Evolutionary conservation across 1,140 invertebrate species (phyloP).

Genomic region (Doryteuthis pealeii): DNA sequence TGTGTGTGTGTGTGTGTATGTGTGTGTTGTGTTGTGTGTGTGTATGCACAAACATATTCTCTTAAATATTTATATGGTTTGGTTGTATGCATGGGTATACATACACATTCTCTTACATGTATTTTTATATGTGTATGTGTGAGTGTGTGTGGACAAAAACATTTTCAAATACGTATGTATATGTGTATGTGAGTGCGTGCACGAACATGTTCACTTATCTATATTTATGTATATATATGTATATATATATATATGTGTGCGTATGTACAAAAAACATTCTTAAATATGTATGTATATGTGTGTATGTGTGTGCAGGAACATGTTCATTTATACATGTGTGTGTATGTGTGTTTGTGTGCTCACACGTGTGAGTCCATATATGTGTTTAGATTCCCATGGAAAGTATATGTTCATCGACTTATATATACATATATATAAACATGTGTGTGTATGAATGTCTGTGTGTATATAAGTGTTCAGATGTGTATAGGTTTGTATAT

Average conservation of each 20-base stretch:
- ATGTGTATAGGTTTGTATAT: background rate
- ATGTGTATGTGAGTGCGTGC: background rate
- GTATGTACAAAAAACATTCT: background rate
- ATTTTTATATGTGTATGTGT: no score
- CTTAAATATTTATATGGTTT: no score
- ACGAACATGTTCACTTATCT: background rate
- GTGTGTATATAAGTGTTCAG: background rate
- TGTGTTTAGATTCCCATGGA: background rate
- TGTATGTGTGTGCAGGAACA: no score
- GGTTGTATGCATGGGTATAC: no score
- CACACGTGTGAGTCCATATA: background rate
- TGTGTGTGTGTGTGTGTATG: no score
- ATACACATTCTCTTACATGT: no score
- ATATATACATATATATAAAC: slow-evolving; percentile 4
- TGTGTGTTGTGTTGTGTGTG: no score
- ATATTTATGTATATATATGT: slow-evolving; percentile 1
- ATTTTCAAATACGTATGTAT: background rate
- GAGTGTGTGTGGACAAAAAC: background rate
- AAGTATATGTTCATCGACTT: background rate
- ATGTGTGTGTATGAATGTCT: background rate
- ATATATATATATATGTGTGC: slow-evolving; percentile 1
- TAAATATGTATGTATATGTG: no score
- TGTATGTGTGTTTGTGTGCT: background rate
- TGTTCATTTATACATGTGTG: no score
- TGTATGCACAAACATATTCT: no score